Base-by-base conservation (phyloP, 1,140 invertebrate genomes). In the Ceratina australensis region DNA sequence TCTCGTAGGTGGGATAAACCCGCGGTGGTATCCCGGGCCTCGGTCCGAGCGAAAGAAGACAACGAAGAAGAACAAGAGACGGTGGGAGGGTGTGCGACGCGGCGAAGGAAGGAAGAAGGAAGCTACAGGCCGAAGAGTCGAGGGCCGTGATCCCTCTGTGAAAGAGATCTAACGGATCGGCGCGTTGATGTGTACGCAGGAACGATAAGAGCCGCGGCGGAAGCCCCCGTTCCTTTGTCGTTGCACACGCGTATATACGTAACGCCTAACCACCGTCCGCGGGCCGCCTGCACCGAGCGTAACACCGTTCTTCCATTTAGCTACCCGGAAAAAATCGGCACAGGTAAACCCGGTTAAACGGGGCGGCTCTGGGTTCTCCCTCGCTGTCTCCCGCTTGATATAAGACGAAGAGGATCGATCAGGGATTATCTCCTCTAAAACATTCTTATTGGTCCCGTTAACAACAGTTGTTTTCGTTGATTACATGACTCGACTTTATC, bases 221-320 rank as follows among this genome's bases (percentile, higher is more conserved):
- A 83, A 83, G 82, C 82, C 69, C 77, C 49, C 81, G 82, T 83
- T 83, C 82, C 81, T 83, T 78, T 83, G 80, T 71, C 71, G 72
- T 83, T 79, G 71, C 71, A 63, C 47, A 18, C 28, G 42, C 81
- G 72, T 83, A 72, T 54, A 82, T 73, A 83, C 72, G 80, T 56
- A 56, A 75, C 33, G 82, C 54, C 52, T 72, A 76, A 83, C 71
- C 82, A 69, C 77, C 60, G 71, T 65, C 59, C 61, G 54, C 64
- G 52, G 66, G n/a, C 63, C 72, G 76, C 42, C 57, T 72, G 68
- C 75, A 78, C 50, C 60, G 68, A 72, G 59, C 75, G 65, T 75
- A 85, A 90, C 89, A 90, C 72, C 87, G 89, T 90, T 90, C 88
- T 90, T 90, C 89, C 89, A 90, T 90, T 90, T 90, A 90, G 87